Evolutionary conservation across 2,797 vertebrate genomes (phyloP).

Genomic region (Hylomyscus alleni): DNA sequence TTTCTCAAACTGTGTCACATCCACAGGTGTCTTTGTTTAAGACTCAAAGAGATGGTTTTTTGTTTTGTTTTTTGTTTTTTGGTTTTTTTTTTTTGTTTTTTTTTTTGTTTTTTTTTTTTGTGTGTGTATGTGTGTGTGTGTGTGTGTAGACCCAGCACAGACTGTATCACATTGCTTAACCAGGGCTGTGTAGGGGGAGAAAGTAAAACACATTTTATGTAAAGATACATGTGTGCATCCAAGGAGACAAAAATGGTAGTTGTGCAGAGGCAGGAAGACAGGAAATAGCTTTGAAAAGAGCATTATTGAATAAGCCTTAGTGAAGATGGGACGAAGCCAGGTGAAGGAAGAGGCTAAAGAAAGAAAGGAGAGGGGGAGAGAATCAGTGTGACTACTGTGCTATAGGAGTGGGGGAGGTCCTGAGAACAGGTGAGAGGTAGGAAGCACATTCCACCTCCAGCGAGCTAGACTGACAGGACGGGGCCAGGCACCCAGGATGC

Average conservation of each 20-base stretch:
- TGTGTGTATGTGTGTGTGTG: too few relatives aligned
- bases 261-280: background rate
- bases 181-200: too few relatives aligned
- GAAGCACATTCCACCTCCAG: conserved; percentile 24
- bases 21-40: background rate
- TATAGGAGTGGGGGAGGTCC: background rate
- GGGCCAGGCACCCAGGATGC: conserved; percentile 25
- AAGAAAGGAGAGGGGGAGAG: background rate
- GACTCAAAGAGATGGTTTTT: background rate
- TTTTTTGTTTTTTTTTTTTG: too few relatives aligned
- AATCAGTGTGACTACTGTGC: background rate
- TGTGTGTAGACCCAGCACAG: background rate
- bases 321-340: background rate
- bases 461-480: background rate
- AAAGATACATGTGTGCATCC: background rate
- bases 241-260: background rate
- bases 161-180: accelerated
- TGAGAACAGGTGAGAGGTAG: conserved; percentile 24
- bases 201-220: background rate
- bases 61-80: too few relatives aligned
- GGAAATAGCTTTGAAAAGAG: background rate
- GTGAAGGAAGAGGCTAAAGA: background rate
- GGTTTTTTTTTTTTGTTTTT: too few relatives aligned
- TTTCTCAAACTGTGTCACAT: background rate
- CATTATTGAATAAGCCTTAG: background rate